Base-by-base conservation (phyloP, 2,113 vertebrate genomes). In the Piaya cayana region DNA sequence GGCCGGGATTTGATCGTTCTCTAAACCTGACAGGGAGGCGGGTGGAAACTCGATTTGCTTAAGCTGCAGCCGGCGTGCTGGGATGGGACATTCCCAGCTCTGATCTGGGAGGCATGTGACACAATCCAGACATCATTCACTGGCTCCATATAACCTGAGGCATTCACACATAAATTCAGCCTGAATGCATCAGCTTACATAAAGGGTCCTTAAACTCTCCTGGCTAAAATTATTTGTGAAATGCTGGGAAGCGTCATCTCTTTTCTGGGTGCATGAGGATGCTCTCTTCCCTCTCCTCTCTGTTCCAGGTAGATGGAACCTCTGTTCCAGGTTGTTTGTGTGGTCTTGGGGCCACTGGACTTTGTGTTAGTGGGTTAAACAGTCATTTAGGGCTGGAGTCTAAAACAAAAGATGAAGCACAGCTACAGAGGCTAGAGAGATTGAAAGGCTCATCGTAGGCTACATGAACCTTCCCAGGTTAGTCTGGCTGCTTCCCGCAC, bases 91-190 rank as follows among this genome's bases (percentile, higher is more conserved):
- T 88, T 92, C 60, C 82, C 92, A 59, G 80, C 94, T 55, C 88
- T 42, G 86, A 26, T 77, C 45, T 25, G 60, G 78, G 74, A 78
- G 69, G 47, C 15, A 0, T 75, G 80, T 95, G 95, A 97, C 94
- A 95, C 9, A 88, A 74, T 65, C 96, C 96, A 97, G 95, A 68
- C 96, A 36, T 70, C 91, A n/a, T 81, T 86, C 63, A 64, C 91
- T 92, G 96, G 92, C 91, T 97, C 96, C 95, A 52, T 60, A 20
- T 39, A 94, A 95, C 96, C 96, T 94, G 72, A 86, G 92, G 94
- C 95, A 96, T 74, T 83, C 94, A 81, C 95, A 83, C 81, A 72
- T 87, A 93, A 97, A 96, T 82, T 91, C 83, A 91, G 47, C 83
- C 60, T 26, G 13, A 89, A 86, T 83, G 53, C 86, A 68, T 50